phyloP scores from a whole-genome alignment of 2,797 vertebrate genomes.

The Hippoglossus hippoglossus region DNA sequence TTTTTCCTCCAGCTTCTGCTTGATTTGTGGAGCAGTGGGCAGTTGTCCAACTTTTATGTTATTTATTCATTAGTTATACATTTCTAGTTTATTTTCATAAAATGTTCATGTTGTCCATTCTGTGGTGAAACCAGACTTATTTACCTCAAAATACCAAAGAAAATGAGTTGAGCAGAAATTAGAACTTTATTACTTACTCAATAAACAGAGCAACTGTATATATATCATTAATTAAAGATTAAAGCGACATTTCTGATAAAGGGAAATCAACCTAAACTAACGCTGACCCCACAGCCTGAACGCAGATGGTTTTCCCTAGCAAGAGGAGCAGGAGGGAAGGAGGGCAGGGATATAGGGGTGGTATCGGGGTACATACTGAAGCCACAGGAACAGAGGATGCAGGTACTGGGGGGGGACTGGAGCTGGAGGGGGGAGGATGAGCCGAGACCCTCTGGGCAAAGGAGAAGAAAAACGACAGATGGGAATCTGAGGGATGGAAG shows the following conservation, averaged over 20 bases:
- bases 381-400: conserved; percentile 30
- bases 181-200: too few species aligned
- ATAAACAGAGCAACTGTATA: too few species aligned
- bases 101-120: too few species aligned
- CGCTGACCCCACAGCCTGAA: conserved; percentile 10
- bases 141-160: too few species aligned
- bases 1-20: too few species aligned
- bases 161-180: too few species aligned
- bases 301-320: conserved; percentile 18
- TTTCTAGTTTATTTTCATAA: too few species aligned
- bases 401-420: conserved; percentile 16
- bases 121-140: too few species aligned
- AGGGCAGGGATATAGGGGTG: conserved; percentile 8
- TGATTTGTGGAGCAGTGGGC: too few species aligned
- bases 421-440: conserved; percentile 44
- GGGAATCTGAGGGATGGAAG: conserved; percentile 63
- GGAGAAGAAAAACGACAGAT: conserved; percentile 66
- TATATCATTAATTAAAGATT: neutral
- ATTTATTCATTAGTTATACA: too few species aligned
- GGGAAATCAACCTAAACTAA: conserved; percentile 13
- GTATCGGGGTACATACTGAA: conserved; percentile 7
- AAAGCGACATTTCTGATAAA: conserved; percentile 3
- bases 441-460: conserved; percentile 56
- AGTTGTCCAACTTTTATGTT: too few species aligned
- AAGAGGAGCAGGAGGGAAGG: conserved; percentile 13